Conservation (phyloP, 30 jellyfish, hydroid and myxozoan species). For the Sanderia malayensis region DNA sequence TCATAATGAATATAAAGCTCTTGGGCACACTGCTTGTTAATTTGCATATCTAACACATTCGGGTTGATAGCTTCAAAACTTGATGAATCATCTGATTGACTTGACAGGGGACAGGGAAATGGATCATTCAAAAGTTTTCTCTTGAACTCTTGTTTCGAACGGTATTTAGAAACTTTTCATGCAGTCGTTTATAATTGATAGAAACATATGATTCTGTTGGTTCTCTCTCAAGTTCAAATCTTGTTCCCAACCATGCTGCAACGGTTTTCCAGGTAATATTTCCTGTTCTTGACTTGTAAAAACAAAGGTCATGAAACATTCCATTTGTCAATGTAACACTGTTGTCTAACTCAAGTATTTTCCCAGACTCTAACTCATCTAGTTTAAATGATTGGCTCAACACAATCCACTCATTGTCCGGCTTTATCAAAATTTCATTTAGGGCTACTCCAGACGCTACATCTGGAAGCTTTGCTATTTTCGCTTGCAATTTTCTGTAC, state of each 20-base stretch:
- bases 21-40: neutral
- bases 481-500: too few relatives aligned
- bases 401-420: too few relatives aligned
- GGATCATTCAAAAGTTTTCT: too few relatives aligned
- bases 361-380: neutral
- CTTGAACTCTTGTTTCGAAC: too few relatives aligned
- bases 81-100: too few relatives aligned
- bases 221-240: neutral
- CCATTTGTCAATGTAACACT: constrained; percentile 4
- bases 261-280: neutral
- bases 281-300: neutral
- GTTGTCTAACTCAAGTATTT: neutral
- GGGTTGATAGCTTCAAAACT: too few relatives aligned
- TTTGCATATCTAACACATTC: neutral
- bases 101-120: too few relatives aligned
- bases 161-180: neutral
- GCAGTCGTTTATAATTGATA: neutral
- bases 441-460: too few relatives aligned
- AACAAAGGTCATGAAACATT: neutral
- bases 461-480: too few relatives aligned
- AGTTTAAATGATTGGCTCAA: neutral
- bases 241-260: neutral
- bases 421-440: too few relatives aligned
- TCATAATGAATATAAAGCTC: neutral
- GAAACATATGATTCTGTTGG: neutral